These are phyloP conservation scores for Crocidura indochinensis DNA, from an alignment of 2,797 vertebrate species.

Conservation along the genomic window DNA sequence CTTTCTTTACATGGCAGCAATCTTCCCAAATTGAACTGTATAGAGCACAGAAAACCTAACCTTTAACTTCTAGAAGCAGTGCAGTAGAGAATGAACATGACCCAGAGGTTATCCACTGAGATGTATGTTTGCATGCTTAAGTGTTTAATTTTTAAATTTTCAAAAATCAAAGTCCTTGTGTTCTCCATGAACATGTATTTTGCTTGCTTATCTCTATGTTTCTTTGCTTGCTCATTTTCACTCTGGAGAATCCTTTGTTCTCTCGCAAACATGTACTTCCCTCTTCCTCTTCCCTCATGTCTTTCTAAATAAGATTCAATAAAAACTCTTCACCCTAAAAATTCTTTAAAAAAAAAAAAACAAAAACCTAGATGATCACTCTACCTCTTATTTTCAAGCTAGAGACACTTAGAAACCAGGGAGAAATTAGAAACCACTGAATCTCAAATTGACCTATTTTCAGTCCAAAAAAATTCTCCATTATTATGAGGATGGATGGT, in stretches of 20 bases:
- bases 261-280: no score
- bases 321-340: no score
- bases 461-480: no score
- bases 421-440: constrained; percentile 3
- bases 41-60: background rate
- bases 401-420: background rate
- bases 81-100: constrained; percentile 17
- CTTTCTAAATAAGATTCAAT: no score
- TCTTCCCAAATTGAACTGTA: background rate
- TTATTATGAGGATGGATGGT: no score
- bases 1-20: constrained; percentile 43
- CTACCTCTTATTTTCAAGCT: background rate
- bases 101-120: constrained; percentile 22
- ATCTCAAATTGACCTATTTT: background rate
- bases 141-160: constrained; percentile 45
- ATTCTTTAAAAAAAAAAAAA: no score
- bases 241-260: no score
- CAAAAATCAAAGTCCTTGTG: background rate
- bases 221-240: no score
- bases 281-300: no score
- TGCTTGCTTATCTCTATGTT: no score
- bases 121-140: constrained; percentile 11
- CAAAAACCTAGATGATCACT: background rate
- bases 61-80: constrained; percentile 38
- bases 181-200: no score